Percentiles rank a stretch among this genome's conserved stretches.
phyloP scores from a whole-genome alignment of 2,888 invertebrate species.

The Volucella bombylans region DNA sequence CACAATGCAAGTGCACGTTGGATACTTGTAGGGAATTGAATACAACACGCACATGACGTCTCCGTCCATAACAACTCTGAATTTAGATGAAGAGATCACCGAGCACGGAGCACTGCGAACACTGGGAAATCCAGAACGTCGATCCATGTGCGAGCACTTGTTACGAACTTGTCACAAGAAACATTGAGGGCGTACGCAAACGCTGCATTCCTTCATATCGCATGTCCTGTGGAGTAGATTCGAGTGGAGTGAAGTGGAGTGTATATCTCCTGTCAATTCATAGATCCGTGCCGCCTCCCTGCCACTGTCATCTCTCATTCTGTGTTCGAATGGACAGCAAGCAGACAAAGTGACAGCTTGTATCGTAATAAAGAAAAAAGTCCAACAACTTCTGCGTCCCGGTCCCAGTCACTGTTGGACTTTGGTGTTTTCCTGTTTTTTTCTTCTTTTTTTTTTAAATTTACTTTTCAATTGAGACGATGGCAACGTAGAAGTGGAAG shows the following conservation, averaged over 20 bases:
- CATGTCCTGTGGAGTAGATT: constrained; percentile 63
- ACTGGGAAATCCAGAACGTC: too few species aligned
- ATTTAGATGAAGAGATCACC: constrained; percentile 73
- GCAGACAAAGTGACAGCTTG: constrained; percentile 66
- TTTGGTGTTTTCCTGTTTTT: constrained; percentile 32
- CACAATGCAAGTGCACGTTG: constrained; percentile 26
- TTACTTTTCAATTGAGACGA: constrained; percentile 69
- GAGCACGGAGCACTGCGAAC: constrained; percentile 26
- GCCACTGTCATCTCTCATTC: constrained; percentile 53
- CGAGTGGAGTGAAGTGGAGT: neutral
- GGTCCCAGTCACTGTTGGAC: constrained; percentile 33
- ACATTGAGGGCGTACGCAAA: constrained; percentile 69
- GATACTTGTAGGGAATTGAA: constrained; percentile 38
- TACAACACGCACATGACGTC: constrained; percentile 43
- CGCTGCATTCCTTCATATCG: constrained; percentile 48
- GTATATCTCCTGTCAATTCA: constrained; percentile 61
- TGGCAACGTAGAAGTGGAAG: constrained; percentile 9
- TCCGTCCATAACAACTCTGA: constrained; percentile 35
- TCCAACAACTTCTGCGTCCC: constrained; percentile 17
- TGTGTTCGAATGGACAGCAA: constrained; percentile 44
- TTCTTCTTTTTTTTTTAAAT: constrained; percentile 51
- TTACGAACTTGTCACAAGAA: constrained; percentile 68
- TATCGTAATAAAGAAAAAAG: constrained; percentile 29
- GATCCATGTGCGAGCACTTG: constrained; percentile 61
- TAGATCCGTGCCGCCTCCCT: constrained; percentile 28